These are phyloP conservation scores for Clitarchus hookeri DNA, from an alignment of 2,888 invertebrate genomes.

Conservation along the genomic window DNA sequence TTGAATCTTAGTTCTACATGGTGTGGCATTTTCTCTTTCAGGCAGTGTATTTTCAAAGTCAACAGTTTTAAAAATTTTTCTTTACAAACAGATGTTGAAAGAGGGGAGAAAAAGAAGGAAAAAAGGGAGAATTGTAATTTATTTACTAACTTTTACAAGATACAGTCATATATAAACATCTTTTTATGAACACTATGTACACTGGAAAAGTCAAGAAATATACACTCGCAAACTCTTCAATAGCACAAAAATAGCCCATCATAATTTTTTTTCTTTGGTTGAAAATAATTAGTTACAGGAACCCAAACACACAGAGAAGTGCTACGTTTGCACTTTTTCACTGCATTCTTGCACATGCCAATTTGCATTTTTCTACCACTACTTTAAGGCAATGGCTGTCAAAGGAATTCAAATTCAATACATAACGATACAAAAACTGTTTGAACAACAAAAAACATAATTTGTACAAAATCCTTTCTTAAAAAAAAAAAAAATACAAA, in stretches of 20 bases:
- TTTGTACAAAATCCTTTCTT: neutral
- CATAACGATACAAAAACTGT: neutral
- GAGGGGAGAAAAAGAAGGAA: neutral
- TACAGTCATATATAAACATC: neutral
- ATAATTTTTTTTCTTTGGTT: constrained; percentile 11
- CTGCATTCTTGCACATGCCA: neutral
- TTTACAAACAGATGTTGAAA: too few species aligned
- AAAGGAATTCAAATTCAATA: neutral
- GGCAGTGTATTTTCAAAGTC: too few species aligned
- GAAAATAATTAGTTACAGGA: constrained; percentile 1
- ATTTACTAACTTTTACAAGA: neutral
- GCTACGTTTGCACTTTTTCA: neutral
- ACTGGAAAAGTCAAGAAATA: neutral
- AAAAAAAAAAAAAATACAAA: neutral
- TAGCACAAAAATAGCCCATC: neutral
- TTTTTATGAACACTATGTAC: neutral
- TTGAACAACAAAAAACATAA: neutral
- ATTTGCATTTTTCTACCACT: neutral
- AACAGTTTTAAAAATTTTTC: too few species aligned
- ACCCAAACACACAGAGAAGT: neutral
- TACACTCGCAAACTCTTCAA: neutral
- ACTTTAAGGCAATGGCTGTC: neutral
- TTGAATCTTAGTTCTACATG: too few species aligned
- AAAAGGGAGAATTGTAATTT: neutral
- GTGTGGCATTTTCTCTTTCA: too few species aligned